A percentile compares a stretch with the other conserved stretches of the same genome.
Evolutionary conservation across 2,797 vertebrate species (phyloP).

Genomic region (Syngnathus rostellatus): DNA sequence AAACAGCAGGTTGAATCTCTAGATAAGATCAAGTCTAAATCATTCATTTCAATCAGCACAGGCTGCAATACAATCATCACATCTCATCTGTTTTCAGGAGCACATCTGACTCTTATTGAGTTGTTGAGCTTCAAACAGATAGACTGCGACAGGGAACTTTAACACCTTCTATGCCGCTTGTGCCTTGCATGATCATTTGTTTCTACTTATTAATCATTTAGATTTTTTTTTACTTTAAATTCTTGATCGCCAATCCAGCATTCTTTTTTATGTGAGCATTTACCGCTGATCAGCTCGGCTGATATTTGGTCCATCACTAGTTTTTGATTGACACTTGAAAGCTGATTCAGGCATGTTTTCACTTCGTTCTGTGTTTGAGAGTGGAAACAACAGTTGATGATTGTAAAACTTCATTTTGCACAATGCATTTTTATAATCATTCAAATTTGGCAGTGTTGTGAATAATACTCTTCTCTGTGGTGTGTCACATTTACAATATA

Average conservation of each 20-base stretch:
- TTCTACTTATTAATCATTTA: background rate
- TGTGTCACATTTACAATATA: background rate
- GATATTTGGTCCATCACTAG: no score
- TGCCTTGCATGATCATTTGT: slow-evolving; percentile 11
- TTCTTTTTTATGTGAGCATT: background rate
- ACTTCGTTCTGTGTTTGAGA: background rate
- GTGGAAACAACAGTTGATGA: background rate
- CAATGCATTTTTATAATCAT: no score
- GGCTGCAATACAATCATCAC: slow-evolving; percentile 64
- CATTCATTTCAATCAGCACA: slow-evolving; percentile 71
- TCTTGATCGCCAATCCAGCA: no score
- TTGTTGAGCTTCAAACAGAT: slow-evolving; percentile 35
- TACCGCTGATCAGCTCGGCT: no score
- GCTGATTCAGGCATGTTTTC: background rate
- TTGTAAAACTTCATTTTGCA: no score
- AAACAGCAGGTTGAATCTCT: slow-evolving; percentile 50
- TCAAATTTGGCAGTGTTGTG: background rate
- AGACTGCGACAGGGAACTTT: slow-evolving; percentile 41
- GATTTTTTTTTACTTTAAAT: no score
- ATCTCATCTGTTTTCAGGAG: slow-evolving; percentile 75
- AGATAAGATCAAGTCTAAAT: slow-evolving; percentile 69
- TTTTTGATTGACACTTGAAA: no score
- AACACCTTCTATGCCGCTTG: slow-evolving; percentile 29
- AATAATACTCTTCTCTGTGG: background rate
- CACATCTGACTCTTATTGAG: slow-evolving; percentile 69